Base-by-base conservation (phyloP, 2,113 vertebrate genomes). In the Rostratula benghalensis region DNA sequence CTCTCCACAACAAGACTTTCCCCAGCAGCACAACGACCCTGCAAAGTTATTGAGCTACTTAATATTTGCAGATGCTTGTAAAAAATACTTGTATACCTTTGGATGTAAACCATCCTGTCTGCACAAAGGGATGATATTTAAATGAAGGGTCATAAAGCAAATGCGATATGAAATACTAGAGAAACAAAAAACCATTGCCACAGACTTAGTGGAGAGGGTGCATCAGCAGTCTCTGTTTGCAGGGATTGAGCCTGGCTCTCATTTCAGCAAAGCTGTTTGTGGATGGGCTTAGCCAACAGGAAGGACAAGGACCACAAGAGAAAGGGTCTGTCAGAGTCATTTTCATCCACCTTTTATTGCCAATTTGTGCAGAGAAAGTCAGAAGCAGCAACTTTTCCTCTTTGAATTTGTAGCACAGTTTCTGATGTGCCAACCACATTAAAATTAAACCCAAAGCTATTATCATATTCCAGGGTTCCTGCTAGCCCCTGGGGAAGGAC, bases 291-390 rank as follows among this genome's bases (percentile, higher is more conserved):
- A 94, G 50, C 87, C 35, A 12, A 87, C 86, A 96, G 92, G 93
- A 71, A 61, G 64, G 91, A 71, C 59, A 68, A 51, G 73, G 84
- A 67, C 93, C 84, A 57, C 54, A 74, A 94, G 78, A 96, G 83
- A 93, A 91, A 64, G 69, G 67, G 24, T 95, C 82, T 95, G 95
- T 93, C 73, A 75, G 67, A 96, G 59, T 85, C 7, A 1, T 96
- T 97, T 96, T 89, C 87, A 83, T 87, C 89, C 61, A 50, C 46
- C 28, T 76, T 75, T 88, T 93, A 65, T 76, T 92, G 71, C 63
- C 64, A 71, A 0, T 80, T 85, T 92, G 61, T 84, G 83, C 92
- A 91, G 87, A 87, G 69, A 95, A 81, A 93, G 69, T 39, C 80
- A 91, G 65, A 79, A 87, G 56, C 76, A 69, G 56, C 79, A 78